A percentile compares a stretch with the other conserved stretches of the same genome.
Evolutionary conservation across 1,140 invertebrate species (phyloP).

Genomic region (Drosophila malerkotliana): DNA sequence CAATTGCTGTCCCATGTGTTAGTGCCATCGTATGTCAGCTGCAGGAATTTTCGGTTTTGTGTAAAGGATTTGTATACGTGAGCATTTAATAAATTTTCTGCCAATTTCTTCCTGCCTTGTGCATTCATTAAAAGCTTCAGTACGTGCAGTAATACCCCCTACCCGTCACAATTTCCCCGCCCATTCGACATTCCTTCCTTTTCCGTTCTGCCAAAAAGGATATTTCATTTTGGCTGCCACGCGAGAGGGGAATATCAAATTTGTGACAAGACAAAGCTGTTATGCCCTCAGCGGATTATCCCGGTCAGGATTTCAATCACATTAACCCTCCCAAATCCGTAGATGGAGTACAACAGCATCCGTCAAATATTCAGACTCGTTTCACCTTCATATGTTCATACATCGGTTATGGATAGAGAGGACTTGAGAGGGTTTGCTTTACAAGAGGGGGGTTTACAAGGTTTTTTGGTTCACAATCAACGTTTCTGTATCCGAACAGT

Average conservation of each 20-base stretch:
- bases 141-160: conserved; percentile 30
- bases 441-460: not conserved
- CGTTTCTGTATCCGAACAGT: not conserved
- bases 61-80: conserved; percentile 80
- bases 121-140: conserved; percentile 64
- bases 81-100: conserved; percentile 82
- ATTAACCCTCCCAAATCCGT: conserved; percentile 34
- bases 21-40: conserved; percentile 69
- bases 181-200: conserved; percentile 1
- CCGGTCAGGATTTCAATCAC: conserved; percentile 39
- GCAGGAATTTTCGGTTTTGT: conserved; percentile 79
- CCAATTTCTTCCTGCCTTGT: conserved; percentile 68
- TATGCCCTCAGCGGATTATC: conserved; percentile 31
- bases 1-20: conserved; percentile 64
- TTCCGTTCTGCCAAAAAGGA: conserved; percentile 15
- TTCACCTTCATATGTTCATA: not conserved
- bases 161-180: not conserved
- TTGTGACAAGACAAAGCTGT: conserved; percentile 31
- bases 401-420: conserved; percentile 7
- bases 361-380: conserved; percentile 34
- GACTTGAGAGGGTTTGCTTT: not conserved
- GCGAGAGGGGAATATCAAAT: conserved; percentile 20
- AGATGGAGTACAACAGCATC: conserved; percentile 16
- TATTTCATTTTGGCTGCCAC: conserved; percentile 4
- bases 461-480: not conserved